Percentiles rank a stretch among this genome's conserved stretches.
phyloP scores from a whole-genome alignment of 2,888 invertebrate species.

The Tetragonisca angustula region DNA sequence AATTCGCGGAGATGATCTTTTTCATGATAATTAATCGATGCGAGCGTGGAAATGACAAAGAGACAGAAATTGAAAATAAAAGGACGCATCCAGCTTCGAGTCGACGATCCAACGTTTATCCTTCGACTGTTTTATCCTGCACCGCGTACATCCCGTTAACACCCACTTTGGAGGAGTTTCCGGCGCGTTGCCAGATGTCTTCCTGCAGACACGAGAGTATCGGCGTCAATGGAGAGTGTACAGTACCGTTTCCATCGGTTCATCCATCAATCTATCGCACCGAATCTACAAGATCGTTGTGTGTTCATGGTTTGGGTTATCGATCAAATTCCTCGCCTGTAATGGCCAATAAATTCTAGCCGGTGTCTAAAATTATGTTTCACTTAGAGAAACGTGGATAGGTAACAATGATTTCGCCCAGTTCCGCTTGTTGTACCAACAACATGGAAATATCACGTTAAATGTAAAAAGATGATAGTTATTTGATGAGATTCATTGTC shows the following conservation, averaged over 20 bases:
- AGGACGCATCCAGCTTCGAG: background rate
- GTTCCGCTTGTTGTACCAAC: too few relatives aligned
- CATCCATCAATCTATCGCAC: conserved; percentile 70
- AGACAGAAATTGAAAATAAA: background rate
- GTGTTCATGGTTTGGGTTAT: conserved; percentile 65
- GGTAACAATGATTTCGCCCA: too few relatives aligned
- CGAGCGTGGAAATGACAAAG: too few relatives aligned
- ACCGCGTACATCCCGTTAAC: conserved; percentile 44
- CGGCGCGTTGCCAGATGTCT: conserved; percentile 44
- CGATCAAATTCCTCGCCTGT: conserved; percentile 71
- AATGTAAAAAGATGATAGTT: too few relatives aligned
- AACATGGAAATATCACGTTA: too few relatives aligned
- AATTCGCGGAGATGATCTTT: too few relatives aligned
- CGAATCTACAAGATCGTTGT: conserved; percentile 73
- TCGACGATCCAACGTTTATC: background rate
- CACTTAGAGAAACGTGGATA: conserved; percentile 55
- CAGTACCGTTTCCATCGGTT: conserved; percentile 58
- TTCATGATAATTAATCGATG: too few relatives aligned
- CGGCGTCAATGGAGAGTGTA: conserved; percentile 35
- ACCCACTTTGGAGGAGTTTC: conserved; percentile 54
- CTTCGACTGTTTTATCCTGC: conserved; percentile 26
- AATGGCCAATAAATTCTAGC: conserved; percentile 77
- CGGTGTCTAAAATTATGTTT: conserved; percentile 48
- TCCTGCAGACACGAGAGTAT: conserved; percentile 45
- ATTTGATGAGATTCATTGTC: too few relatives aligned